These are phyloP conservation scores for Tricholauxania praeusta DNA, from an alignment of 2,888 invertebrate genomes.

Conservation along the genomic window DNA sequence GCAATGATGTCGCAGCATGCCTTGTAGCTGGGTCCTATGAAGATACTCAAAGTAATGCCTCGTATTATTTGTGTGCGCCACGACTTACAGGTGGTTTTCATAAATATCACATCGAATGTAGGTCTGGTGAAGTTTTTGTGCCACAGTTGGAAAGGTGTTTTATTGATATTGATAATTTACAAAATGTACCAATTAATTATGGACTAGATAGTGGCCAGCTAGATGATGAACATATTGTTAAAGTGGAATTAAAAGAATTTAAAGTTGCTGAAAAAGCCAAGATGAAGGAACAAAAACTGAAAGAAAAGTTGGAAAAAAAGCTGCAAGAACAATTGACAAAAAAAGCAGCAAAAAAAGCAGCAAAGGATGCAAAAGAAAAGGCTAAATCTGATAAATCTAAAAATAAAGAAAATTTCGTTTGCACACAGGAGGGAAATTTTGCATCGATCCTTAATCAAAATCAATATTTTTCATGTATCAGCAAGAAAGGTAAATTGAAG, in stretches of 20 bases:
- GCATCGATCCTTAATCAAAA: constrained; percentile 38
- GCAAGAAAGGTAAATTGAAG: constrained; percentile 42
- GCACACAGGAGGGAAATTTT: constrained; percentile 44
- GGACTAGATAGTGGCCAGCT: constrained; percentile 35
- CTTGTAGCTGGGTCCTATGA: constrained; percentile 47
- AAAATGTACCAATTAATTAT: constrained; percentile 27
- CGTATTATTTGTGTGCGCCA: constrained; percentile 55
- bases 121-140: constrained; percentile 51
- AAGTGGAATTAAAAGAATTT: constrained; percentile 54
- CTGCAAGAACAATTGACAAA: constrained; percentile 56
- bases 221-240: constrained; percentile 51
- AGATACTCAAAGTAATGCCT: constrained; percentile 47
- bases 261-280: constrained; percentile 54
- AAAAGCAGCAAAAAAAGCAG: constrained; percentile 54
- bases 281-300: constrained; percentile 52
- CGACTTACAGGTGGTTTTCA: constrained; percentile 49
- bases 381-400: constrained; percentile 49
- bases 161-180: constrained; percentile 41
- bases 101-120: constrained; percentile 57
- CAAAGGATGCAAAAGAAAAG: constrained; percentile 55
- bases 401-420: constrained; percentile 33
- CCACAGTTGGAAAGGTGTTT: constrained; percentile 48
- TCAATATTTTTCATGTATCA: constrained; percentile 40
- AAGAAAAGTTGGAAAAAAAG: constrained; percentile 53
- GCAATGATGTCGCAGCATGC: constrained; percentile 52